Evolutionary conservation across 2,888 invertebrate genomes (phyloP).

Genomic region (Polydrusus tereticollis): DNA sequence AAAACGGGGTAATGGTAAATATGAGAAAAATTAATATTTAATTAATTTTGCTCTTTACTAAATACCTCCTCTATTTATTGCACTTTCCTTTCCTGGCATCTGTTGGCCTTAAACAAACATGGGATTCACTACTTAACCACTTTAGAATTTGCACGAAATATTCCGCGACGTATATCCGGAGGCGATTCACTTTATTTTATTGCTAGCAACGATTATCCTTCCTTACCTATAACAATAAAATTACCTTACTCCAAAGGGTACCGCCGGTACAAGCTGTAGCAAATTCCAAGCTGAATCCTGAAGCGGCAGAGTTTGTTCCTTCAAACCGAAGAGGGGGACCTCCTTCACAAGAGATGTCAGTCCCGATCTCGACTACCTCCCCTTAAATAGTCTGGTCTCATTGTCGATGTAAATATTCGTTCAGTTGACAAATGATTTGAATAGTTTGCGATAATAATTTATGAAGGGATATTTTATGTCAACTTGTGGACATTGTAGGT

Average conservation of each 20-base stretch:
- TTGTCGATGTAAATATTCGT: conserved; percentile 53
- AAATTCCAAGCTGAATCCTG: conserved; percentile 82
- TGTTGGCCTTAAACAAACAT: no score
- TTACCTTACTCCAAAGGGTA: conserved; percentile 6
- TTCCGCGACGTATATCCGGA: no score
- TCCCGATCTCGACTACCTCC: conserved; percentile 50
- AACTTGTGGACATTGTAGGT: not conserved
- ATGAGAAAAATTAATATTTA: no score
- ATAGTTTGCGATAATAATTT: conserved; percentile 35
- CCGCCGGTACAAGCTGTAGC: conserved; percentile 67
- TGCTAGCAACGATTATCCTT: no score
- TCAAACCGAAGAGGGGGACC: conserved; percentile 38
- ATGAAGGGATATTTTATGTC: conserved; percentile 23
- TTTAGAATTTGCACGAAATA: no score
- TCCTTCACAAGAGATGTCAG: conserved; percentile 49
- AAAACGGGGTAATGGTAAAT: no score
- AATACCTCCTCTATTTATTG: no score
- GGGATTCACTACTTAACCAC: no score
- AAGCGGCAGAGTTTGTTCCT: conserved; percentile 89
- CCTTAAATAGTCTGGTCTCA: conserved; percentile 51
- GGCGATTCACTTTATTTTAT: no score
- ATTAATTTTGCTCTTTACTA: no score
- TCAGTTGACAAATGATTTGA: conserved; percentile 49
- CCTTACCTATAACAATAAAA: not conserved
- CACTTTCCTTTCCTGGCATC: no score